Conservation (phyloP, 1,140 invertebrate genomes). For the Bombus polaris region DNA sequence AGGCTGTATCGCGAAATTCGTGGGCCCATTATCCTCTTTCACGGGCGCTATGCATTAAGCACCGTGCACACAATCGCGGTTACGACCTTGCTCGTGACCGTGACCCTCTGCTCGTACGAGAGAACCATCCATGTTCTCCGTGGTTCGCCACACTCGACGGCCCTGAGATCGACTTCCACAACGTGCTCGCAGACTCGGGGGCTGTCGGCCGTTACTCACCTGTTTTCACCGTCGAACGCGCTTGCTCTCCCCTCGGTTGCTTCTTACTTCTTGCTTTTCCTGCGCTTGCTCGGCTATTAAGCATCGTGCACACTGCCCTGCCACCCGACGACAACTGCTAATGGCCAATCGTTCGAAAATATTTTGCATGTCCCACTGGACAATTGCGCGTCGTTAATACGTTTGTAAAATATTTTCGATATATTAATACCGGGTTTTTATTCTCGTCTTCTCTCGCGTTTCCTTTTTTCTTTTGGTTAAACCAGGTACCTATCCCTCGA, state of each 20-base stretch:
- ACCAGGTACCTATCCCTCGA: neutral
- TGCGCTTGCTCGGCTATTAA: constrained; percentile 40
- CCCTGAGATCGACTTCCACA: constrained; percentile 71
- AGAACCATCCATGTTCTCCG: constrained; percentile 66
- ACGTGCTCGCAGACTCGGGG: constrained; percentile 67
- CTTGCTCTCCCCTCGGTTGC: constrained; percentile 46
- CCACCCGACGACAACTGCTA: constrained; percentile 11
- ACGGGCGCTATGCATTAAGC: constrained; percentile 69
- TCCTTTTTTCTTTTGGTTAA: neutral
- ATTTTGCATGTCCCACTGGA: neutral
- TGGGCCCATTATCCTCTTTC: constrained; percentile 70
- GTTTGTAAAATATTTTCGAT: neutral
- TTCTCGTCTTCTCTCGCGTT: neutral
- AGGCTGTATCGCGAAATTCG: constrained; percentile 67
- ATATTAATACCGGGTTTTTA: neutral
- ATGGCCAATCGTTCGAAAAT: constrained; percentile 3
- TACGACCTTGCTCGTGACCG: constrained; percentile 76
- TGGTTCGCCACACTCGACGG: constrained; percentile 73
- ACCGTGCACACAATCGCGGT: constrained; percentile 73
- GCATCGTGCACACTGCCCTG: constrained; percentile 22
- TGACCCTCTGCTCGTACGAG: constrained; percentile 69
- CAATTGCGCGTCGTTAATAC: neutral
- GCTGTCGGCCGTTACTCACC: constrained; percentile 77
- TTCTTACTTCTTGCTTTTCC: constrained; percentile 52
- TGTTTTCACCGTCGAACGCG: constrained; percentile 76